A percentile compares a stretch with the other conserved stretches of the same genome.
Evolutionary conservation across 2,888 invertebrate genomes (phyloP).

Genomic region (Sesamia inferens): DNA sequence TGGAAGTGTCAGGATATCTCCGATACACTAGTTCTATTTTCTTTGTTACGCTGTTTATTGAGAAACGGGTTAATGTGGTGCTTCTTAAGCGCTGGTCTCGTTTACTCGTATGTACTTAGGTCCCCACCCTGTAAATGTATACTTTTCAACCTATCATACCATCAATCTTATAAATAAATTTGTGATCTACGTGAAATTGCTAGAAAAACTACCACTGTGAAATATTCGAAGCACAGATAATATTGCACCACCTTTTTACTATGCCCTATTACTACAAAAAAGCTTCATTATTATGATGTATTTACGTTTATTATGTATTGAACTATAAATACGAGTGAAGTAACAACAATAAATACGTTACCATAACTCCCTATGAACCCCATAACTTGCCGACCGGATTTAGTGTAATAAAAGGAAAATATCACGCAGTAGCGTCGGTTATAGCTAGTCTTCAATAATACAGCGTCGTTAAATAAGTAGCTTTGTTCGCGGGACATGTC

Average conservation of each 20-base stretch:
- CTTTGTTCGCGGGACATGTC: slow-evolving; percentile 64
- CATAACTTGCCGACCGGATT: slow-evolving; percentile 48
- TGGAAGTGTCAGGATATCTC: slow-evolving; percentile 11
- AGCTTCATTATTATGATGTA: slow-evolving; percentile 28
- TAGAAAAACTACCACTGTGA: background rate
- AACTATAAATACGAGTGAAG: slow-evolving; percentile 37
- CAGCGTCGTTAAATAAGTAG: slow-evolving; percentile 64
- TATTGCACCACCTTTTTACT: slow-evolving; percentile 4
- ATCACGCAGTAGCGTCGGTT: slow-evolving; percentile 49
- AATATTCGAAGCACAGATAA: background rate
- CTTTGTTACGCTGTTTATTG: slow-evolving; percentile 27
- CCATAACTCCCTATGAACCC: slow-evolving; percentile 44
- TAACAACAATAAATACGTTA: slow-evolving; percentile 45
- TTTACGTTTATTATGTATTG: slow-evolving; percentile 23
- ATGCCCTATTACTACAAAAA: slow-evolving; percentile 16
- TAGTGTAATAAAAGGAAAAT: slow-evolving; percentile 55
- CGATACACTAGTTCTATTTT: slow-evolving; percentile 31
- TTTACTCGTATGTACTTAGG: slow-evolving; percentile 20
- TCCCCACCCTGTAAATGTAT: slow-evolving; percentile 12
- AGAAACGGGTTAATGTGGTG: slow-evolving; percentile 47
- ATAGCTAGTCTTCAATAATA: slow-evolving; percentile 62
- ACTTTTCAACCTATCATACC: slow-evolving; percentile 31
- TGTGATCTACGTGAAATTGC: background rate
- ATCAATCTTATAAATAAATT: slow-evolving; percentile 21
- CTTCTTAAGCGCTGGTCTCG: slow-evolving; percentile 46